These are phyloP conservation scores for Vombatus ursinus DNA, from an alignment of 2,113 vertebrate genomes.

Conservation along the genomic window DNA sequence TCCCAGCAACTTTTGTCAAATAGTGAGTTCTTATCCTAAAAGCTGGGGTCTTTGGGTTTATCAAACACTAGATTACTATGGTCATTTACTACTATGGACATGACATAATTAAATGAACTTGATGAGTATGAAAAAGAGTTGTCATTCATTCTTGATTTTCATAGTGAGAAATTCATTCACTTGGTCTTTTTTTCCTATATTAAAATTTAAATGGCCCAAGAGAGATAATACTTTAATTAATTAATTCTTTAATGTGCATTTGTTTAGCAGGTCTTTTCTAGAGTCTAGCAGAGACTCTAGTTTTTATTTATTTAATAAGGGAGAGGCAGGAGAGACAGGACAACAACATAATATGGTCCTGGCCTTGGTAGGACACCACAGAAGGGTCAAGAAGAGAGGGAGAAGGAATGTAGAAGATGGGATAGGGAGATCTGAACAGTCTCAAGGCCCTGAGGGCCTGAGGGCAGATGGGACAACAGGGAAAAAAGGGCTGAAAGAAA, in stretches of 20 bases:
- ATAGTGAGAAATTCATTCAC: not conserved
- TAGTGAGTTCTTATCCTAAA: not conserved
- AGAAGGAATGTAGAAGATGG: not conserved
- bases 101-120: not conserved
- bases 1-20: not conserved
- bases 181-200: not conserved
- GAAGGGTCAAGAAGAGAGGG: rapidly evolving
- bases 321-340: rapidly evolving
- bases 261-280: not conserved
- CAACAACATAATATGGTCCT: not conserved
- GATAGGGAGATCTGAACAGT: not conserved
- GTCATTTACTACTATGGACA: not conserved
- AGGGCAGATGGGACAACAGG: not conserved
- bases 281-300: too few relatives aligned
- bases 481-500: rapidly evolving
- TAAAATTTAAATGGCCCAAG: not conserved
- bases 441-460: not conserved
- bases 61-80: not conserved
- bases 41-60: not conserved
- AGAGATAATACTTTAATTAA: too few relatives aligned
- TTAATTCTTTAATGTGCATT: too few relatives aligned
- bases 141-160: not conserved
- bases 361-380: not conserved
- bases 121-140: not conserved
- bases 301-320: too few relatives aligned